A percentile compares a stretch with the other conserved stretches of the same genome.
These are phyloP conservation scores for Chiloscyllium plagiosum DNA, from an alignment of 2,113 vertebrate species.

Conservation along the genomic window DNA sequence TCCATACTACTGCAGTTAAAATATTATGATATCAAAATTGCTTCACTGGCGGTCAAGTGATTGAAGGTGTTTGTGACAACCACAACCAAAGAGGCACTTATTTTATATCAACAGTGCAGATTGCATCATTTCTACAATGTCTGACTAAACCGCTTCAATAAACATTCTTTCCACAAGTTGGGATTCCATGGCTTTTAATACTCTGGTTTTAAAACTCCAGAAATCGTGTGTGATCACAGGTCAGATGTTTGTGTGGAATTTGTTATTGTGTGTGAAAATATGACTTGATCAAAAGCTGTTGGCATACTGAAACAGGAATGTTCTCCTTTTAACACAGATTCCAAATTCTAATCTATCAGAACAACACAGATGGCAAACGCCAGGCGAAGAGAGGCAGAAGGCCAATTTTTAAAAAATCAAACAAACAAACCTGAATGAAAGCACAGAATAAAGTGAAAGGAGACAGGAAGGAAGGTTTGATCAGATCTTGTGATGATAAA, in stretches of 20 bases:
- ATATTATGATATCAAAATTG: too few relatives aligned
- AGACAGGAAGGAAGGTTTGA: neutral
- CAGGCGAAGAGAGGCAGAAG: neutral
- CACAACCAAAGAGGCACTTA: too few relatives aligned
- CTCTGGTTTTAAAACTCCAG: neutral
- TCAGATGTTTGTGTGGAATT: neutral
- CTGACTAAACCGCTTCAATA: neutral
- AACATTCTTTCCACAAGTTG: neutral
- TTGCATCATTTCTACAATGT: neutral
- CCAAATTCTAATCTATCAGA: neutral
- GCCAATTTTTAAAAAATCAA: neutral
- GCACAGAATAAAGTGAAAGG: neutral
- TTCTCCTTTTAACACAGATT: neutral
- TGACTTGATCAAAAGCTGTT: neutral
- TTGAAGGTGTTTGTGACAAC: too few relatives aligned
- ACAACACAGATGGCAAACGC: neutral
- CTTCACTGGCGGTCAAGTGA: too few relatives aligned
- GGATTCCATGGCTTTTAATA: neutral
- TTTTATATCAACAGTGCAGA: too few relatives aligned
- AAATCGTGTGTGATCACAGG: neutral
- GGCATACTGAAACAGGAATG: neutral
- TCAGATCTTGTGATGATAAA: neutral
- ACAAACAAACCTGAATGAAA: neutral
- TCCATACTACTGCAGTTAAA: too few relatives aligned
- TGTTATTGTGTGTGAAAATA: neutral